phyloP scores from a whole-genome alignment of 1,140 invertebrate genomes.

The Nymphalis io region DNA sequence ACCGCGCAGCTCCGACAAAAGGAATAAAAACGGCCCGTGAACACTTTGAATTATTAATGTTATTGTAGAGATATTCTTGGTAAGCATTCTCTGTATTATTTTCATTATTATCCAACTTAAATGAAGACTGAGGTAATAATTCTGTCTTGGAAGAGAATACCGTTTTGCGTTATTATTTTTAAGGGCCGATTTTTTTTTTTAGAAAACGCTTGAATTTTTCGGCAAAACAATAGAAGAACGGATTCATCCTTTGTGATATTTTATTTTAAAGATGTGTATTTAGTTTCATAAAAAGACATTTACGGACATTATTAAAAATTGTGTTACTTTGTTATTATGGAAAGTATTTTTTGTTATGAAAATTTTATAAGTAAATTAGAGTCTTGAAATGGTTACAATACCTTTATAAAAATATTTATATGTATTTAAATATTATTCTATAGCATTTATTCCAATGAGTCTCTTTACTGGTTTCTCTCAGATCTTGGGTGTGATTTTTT shows the following conservation, averaged over 20 bases:
- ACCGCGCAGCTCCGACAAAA: conserved; percentile 44
- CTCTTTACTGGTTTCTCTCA: too few relatives aligned
- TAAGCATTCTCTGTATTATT: conserved; percentile 55
- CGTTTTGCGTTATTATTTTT: conserved; percentile 48
- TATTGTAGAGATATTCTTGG: conserved; percentile 53
- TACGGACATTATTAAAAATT: too few relatives aligned
- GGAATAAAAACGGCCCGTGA: conserved; percentile 53
- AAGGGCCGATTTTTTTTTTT: conserved; percentile 30
- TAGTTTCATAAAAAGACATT: background rate
- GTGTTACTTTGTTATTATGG: too few relatives aligned
- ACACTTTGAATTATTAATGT: conserved; percentile 62
- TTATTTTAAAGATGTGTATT: conserved; percentile 9
- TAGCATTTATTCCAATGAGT: too few relatives aligned
- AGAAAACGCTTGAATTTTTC: conserved; percentile 23
- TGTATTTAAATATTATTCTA: too few relatives aligned
- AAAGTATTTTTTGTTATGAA: too few relatives aligned
- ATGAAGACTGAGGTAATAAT: conserved; percentile 51
- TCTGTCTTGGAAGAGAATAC: conserved; percentile 40
- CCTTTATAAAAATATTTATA: too few relatives aligned
- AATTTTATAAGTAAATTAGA: too few relatives aligned
- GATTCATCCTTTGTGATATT: background rate
- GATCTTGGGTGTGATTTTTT: too few relatives aligned
- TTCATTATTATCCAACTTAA: conserved; percentile 54
- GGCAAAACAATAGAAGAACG: conserved; percentile 22
- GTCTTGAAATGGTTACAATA: too few relatives aligned